Base-by-base conservation (phyloP, 1,140 invertebrate genomes). In the Caenorhabditis briggsae region DNA sequence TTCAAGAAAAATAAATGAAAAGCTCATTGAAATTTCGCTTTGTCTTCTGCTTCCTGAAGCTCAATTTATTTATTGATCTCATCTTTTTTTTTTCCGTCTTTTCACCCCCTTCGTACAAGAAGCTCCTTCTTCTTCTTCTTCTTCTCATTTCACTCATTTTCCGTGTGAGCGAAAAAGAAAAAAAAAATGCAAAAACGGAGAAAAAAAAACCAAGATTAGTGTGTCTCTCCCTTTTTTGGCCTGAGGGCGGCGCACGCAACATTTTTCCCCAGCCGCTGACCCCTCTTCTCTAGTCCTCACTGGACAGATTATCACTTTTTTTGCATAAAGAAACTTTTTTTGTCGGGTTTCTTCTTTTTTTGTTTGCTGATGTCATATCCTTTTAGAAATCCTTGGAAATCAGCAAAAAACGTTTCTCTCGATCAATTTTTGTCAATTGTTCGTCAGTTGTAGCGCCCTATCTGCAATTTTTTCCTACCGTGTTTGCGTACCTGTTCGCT, bases 241-340 rank as follows among this genome's bases (percentile, higher is more conserved):
- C 82, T 43, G 61, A 65, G 58, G 65, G 58, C 25, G 59, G 48
- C 65, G 18, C 46, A 48, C 59, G 65, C 65, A 48, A 61, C 83
- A 84, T 84, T 55, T 65, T 16, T 59, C 41, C n/a, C 25, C 56
- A 33, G 33, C 59, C 41, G 16, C 25, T 50, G 59, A 48, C 83
- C 59, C 65, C 83, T 23, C 83, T 25, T n/a, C 33, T 33, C 33
- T 33, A 33, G 33, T 33, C 33, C 46, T 8, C 41, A 46, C 59
- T 25, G 50, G 59, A 65, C 84, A 89, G 16, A 88, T 90, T 82
- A 88, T 91, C 33, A 90, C 82, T 74, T 65, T 90, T 90, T 92
- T 53, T 92, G 90, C 78, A 50, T 92, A 48, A 92, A 90, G 33
- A 64, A 92, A 86, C 88, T 90, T 90, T 82, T 56, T 65, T 50